Conservation (phyloP, 2,113 vertebrate species). For the Odocoileus hemionus region DNA sequence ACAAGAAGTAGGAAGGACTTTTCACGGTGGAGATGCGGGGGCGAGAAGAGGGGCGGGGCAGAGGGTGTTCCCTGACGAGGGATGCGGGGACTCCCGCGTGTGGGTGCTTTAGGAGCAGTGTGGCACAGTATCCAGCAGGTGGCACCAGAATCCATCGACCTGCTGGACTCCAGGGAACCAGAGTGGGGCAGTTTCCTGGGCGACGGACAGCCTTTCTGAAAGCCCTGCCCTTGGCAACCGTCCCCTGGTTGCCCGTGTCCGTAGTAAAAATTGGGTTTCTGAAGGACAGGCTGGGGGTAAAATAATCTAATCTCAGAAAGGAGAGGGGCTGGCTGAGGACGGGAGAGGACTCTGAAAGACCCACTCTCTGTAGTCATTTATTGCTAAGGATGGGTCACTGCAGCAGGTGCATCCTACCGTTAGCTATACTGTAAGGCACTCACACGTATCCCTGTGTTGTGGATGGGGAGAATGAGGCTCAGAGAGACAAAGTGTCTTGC, state of each 20-base stretch:
- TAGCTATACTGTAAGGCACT: neutral
- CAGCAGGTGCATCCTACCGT: neutral
- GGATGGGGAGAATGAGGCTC: neutral
- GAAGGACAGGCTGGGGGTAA: conserved; percentile 29
- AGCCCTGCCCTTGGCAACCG: conserved; percentile 46
- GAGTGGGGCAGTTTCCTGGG: conserved; percentile 59
- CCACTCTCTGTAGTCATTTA: neutral
- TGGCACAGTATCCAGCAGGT: conserved; percentile 40
- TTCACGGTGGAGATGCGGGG: neutral
- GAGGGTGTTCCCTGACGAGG: no score
- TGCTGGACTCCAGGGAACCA: neutral
- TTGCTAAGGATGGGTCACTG: neutral
- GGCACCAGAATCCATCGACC: conserved; percentile 1
- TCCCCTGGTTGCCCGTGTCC: neutral
- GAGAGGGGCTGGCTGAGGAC: neutral
- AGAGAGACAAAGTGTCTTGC: neutral
- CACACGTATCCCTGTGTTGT: neutral
- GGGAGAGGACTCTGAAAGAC: neutral
- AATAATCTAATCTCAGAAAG: neutral
- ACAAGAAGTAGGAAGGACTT: neutral
- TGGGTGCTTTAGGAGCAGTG: neutral
- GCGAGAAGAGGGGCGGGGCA: neutral
- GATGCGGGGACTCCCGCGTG: fast-evolving
- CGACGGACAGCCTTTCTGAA: conserved; percentile 52
- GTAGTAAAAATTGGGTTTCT: conserved; percentile 27